Conservation (phyloP, 2,797 vertebrate genomes). For the Chaetophractus vellerosus region DNA sequence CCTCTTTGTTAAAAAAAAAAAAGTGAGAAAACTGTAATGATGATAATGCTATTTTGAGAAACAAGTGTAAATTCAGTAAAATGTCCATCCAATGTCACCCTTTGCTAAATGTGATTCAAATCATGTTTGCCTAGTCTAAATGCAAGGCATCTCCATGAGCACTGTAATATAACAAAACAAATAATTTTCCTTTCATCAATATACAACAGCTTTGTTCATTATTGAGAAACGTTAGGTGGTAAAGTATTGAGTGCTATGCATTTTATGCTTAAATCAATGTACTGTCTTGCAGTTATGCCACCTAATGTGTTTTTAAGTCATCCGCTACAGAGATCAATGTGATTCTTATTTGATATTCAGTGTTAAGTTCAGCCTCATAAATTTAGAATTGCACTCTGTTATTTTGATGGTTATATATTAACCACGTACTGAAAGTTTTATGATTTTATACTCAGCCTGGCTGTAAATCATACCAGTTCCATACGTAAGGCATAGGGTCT, state of each 20-base stretch:
- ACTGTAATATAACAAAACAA: slow-evolving; percentile 90
- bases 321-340: slow-evolving; percentile 95
- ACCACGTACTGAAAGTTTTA: slow-evolving; percentile 94
- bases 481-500: slow-evolving; percentile 84
- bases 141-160: slow-evolving; percentile 85
- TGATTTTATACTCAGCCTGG: slow-evolving; percentile 91
- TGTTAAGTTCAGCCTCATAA: slow-evolving; percentile 93
- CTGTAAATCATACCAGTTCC: slow-evolving; percentile 92
- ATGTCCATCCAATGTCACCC: slow-evolving; percentile 82
- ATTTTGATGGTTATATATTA: slow-evolving; percentile 92
- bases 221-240: slow-evolving; percentile 90
- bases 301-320: slow-evolving; percentile 98
- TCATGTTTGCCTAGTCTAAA: slow-evolving; percentile 85
- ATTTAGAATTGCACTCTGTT: slow-evolving; percentile 96
- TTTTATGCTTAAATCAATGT: slow-evolving; percentile 96
- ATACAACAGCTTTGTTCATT: slow-evolving; percentile 92
- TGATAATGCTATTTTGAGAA: slow-evolving; percentile 75
- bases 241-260: slow-evolving; percentile 91
- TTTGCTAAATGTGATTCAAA: slow-evolving; percentile 81
- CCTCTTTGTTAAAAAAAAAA: slow-evolving; percentile 33
- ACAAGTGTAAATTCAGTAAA: slow-evolving; percentile 74
- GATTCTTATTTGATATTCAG: slow-evolving; percentile 94
- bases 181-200: slow-evolving; percentile 92
- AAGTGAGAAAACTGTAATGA: slow-evolving; percentile 56
- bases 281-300: slow-evolving; percentile 94